phyloP scores from a whole-genome alignment of 2,113 vertebrate species.

The Pontoporia blainvillei region DNA sequence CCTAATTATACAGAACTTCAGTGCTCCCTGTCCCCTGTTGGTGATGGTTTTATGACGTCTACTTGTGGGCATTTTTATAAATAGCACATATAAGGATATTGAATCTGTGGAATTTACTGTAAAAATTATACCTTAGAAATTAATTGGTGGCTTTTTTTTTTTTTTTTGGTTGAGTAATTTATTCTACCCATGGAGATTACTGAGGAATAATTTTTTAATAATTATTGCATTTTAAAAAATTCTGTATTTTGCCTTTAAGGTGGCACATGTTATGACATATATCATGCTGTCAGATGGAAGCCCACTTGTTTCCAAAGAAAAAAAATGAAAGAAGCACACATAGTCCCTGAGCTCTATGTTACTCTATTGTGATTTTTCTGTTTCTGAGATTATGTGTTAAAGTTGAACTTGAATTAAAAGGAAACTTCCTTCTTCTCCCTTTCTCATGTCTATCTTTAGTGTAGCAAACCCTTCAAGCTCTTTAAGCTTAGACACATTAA shows the following conservation, averaged over 20 bases:
- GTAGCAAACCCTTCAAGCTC: neutral
- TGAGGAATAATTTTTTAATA: neutral
- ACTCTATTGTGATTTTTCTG: neutral
- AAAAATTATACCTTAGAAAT: slow-evolving; percentile 44
- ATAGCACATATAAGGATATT: neutral
- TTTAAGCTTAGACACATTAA: neutral
- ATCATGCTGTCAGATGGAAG: neutral
- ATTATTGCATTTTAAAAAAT: neutral
- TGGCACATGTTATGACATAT: neutral
- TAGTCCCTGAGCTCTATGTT: neutral
- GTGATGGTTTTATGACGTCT: slow-evolving; percentile 26
- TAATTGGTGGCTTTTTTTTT: neutral
- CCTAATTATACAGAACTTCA: neutral
- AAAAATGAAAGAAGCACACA: neutral
- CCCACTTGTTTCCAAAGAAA: neutral
- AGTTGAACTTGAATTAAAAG: neutral
- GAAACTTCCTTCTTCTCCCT: neutral
- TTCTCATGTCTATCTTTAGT: neutral
- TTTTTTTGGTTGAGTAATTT: neutral
- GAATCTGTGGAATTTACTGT: neutral
- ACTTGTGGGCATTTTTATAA: neutral
- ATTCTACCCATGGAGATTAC: neutral
- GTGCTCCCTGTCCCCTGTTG: slow-evolving; percentile 61
- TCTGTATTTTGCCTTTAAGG: neutral
- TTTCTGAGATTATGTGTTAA: neutral